A percentile compares a stretch with the other conserved stretches of the same genome.
These are phyloP conservation scores for Bungarus multicinctus DNA, from an alignment of 2,113 vertebrate genomes.

Conservation along the genomic window DNA sequence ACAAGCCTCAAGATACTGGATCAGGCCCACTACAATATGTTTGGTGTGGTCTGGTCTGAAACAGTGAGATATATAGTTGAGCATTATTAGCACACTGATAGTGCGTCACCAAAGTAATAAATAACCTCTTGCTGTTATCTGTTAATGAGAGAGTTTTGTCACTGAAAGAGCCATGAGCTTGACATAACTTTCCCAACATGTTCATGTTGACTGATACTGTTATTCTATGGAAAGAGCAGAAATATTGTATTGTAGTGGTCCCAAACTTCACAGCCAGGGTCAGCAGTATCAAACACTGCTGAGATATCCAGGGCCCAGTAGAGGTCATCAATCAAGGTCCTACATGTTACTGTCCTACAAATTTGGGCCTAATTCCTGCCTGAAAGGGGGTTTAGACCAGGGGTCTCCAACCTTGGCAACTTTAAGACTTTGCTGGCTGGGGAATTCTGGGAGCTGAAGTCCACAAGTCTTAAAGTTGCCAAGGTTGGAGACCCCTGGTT, in stretches of 20 bases:
- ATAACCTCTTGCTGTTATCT: background rate
- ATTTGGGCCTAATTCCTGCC: background rate
- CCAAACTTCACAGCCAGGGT: background rate
- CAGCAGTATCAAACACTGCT: background rate
- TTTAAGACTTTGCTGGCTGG: no score
- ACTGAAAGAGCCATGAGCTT: background rate
- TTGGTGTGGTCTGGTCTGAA: background rate
- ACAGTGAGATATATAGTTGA: background rate
- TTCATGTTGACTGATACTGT: background rate
- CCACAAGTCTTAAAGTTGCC: no score
- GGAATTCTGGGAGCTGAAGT: no score
- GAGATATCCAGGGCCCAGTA: background rate
- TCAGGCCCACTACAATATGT: background rate
- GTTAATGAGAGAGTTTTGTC: background rate
- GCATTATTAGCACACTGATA: background rate
- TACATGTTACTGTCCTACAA: background rate
- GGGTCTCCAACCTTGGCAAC: no score
- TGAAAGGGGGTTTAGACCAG: background rate
- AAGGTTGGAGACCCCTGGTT: no score
- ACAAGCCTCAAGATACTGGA: background rate
- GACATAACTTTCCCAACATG: background rate
- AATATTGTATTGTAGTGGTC: background rate
- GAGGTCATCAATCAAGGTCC: background rate
- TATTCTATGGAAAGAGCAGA: background rate
- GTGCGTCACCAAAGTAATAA: background rate